These are phyloP conservation scores for Chloebia gouldiae DNA, from an alignment of 2,113 vertebrate species.

Conservation along the genomic window DNA sequence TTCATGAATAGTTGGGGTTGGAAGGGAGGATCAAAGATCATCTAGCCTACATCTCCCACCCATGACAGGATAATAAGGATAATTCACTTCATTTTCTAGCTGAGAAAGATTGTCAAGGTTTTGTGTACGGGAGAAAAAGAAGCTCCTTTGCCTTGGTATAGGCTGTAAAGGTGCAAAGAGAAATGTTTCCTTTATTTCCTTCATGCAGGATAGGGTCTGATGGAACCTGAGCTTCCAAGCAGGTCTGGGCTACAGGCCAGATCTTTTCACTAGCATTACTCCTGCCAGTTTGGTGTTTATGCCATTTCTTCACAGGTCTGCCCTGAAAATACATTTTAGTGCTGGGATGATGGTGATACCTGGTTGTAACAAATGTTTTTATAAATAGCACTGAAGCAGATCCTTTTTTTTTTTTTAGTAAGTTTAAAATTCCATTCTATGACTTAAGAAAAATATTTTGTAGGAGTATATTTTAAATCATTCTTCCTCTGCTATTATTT, in stretches of 20 bases:
- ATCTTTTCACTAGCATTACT: not conserved
- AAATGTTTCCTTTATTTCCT: not conserved
- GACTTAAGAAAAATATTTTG: not conserved
- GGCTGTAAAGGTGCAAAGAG: not conserved
- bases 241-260: not conserved
- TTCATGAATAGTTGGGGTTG: not conserved
- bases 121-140: not conserved
- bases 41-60: not conserved
- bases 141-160: not conserved
- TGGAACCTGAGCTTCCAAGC: not conserved
- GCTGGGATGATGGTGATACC: not conserved
- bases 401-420: not conserved
- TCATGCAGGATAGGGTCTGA: not conserved
- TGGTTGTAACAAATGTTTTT: not conserved
- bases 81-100: not conserved
- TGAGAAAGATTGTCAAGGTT: not conserved
- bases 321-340: not conserved
- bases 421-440: not conserved
- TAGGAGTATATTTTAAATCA: not conserved
- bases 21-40: not conserved
- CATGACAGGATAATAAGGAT: not conserved
- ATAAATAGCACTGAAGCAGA: not conserved
- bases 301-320: not conserved
- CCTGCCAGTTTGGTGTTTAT: not conserved
- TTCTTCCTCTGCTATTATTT: not conserved